phyloP scores from a whole-genome alignment of 2,797 vertebrate genomes.

The Xiphophorus birchmanni region DNA sequence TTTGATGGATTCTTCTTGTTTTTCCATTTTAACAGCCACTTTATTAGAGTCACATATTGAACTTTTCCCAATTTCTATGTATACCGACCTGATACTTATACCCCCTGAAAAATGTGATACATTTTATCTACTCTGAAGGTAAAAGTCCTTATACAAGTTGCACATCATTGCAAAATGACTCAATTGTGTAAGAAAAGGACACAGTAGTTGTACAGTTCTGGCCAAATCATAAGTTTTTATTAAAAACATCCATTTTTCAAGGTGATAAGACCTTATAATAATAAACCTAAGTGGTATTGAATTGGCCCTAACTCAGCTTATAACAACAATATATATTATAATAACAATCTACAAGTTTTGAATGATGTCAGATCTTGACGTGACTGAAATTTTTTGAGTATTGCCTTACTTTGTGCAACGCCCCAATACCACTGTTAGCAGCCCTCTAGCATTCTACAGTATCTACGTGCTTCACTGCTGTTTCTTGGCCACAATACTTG shows the following conservation, averaged over 20 bases:
- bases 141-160: not conserved
- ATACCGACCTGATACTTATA: not conserved
- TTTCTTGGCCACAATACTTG: not conserved
- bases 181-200: not conserved
- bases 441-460: too few relatives aligned
- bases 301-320: not conserved
- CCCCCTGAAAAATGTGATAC: not conserved
- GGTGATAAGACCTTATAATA: not conserved
- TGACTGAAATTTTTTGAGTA: not conserved
- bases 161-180: not conserved
- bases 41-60: not conserved
- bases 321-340: too few relatives aligned
- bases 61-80: not conserved
- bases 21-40: constrained; percentile 2
- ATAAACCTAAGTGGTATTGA: not conserved
- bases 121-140: not conserved
- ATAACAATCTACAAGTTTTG: not conserved
- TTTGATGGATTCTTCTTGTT: not conserved
- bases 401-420: not conserved
- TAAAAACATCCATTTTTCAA: not conserved
- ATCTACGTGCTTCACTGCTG: not conserved
- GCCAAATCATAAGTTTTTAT: not conserved
- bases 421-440: too few relatives aligned
- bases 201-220: not conserved
- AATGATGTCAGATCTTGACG: not conserved